Percentiles rank a stretch among this genome's conserved stretches.
Conservation (phyloP, 2,888 invertebrate species). For the Formica aserva region DNA sequence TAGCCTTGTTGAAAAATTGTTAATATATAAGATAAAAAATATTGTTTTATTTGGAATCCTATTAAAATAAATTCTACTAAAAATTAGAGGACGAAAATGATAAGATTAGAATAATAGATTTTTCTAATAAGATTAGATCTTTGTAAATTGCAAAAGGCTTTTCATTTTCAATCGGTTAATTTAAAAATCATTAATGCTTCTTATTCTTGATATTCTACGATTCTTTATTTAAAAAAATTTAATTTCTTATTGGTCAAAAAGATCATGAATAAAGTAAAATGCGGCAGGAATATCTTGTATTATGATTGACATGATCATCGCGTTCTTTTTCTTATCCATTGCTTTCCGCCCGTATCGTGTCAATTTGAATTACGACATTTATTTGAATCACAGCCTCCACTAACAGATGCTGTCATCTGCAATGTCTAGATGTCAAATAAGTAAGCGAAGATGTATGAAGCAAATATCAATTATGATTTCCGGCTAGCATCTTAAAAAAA, state of each 20-base stretch:
- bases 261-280: not conserved
- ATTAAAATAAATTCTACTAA: not conserved
- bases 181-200: not conserved
- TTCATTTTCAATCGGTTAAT: slow-evolving; percentile 14
- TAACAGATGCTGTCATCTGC: slow-evolving; percentile 22
- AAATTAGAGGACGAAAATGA: not conserved
- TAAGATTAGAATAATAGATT: not conserved
- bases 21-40: not conserved
- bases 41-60: not conserved
- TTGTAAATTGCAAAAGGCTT: not conserved
- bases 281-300: slow-evolving; percentile 24
- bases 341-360: slow-evolving; percentile 37
- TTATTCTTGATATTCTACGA: no score
- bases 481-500: slow-evolving; percentile 6
- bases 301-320: slow-evolving; percentile 30
- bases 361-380: slow-evolving; percentile 32
- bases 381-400: not conserved
- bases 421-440: slow-evolving; percentile 23
- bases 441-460: not conserved
- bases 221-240: not conserved
- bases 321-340: slow-evolving; percentile 7
- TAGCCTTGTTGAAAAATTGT: not conserved
- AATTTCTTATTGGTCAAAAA: slow-evolving; percentile 1
- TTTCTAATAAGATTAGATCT: not conserved
- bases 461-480: slow-evolving; percentile 6